Base-by-base conservation (phyloP, 2,888 invertebrate species). In the Diadegma fenestrale region DNA sequence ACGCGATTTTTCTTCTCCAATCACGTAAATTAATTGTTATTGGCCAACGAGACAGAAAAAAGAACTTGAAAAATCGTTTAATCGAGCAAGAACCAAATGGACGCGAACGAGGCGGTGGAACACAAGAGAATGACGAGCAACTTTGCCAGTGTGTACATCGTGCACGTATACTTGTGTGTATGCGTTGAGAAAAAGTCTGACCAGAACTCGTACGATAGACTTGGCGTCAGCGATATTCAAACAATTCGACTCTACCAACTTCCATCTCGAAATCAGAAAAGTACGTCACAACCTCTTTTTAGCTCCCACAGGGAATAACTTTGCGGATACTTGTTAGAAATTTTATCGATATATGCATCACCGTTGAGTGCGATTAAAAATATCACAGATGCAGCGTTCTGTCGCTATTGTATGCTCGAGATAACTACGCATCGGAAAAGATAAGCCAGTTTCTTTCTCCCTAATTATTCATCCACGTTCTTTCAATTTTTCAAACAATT, bases 61-160 rank as follows among this genome's bases (percentile, higher is more conserved):
- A 30, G 19, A 37, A 6, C 12, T 19, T 1, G 41, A 19, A 37
- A 48, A 41, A 19, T 41, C 58, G 14, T 48, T 4, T 17, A 48
- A 48, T 37, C 19, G 33, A 48, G 37, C 19, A 19, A 30, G 22
- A 51, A 37, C 73, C 14, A 6, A 14, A 14, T 33, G 37, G 37
- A n/a, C 45, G 64, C 48, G 19, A 76, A 22, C 58, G 54, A 45
- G 45, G 4, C 58, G 48, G 43, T 10, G 19, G 58, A 58, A 43
- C 33, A 43, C 8, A 5, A 30, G 26, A 45, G 58, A 78, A 78
- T 77, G 68, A 76, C 64, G 48, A 64, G 76, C 64, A 33, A 22
- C 54, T 68, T 68, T 64, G 45, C 17, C 19, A 41, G 8, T 66
- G 33, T 43, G 45, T 22, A 5, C 4, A 7, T 7, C 22, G 12